Base-by-base conservation (phyloP, 2,888 invertebrate genomes). In the Dryobotodes eremita region DNA sequence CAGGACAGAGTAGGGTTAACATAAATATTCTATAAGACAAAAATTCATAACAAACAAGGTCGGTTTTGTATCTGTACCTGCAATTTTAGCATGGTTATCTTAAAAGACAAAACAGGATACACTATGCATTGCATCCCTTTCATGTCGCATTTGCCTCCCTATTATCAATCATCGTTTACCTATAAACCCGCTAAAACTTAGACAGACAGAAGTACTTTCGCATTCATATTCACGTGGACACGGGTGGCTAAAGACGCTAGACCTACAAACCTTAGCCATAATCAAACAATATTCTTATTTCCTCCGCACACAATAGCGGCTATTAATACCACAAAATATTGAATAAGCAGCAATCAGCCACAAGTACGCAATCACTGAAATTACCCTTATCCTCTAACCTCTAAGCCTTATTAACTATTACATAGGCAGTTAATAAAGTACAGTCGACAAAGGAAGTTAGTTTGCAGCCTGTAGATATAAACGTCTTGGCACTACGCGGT, bases 381-480 rank as follows among this genome's bases (percentile, higher is more conserved):
- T 91, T 91, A 82, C 82, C 82, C 61, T 77, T 91, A 90, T 90
- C 90, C 91, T 90, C 83, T 76, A 83, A 87, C 84, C 87, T 88
- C 77, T 83, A 75, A 79, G 82, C 46, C 83, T 76, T 83, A 80
- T 86, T 84, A 84, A 77, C 73, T 86, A 76, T 86, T 84, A 80
- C 84, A 84, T 73, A 57, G 87, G 31, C 53, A 78, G 76, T 85
- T 89, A 82, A 79, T 78, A 81, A 74, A 84, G 77, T 81, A 82
- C 69, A n/a, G n/a, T 69, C 57, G 3, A 59, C 36, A n/a, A 61
- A 78, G 42, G 1, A 31, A 11, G 2, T 55, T 15, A 26, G n/a
- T 50, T 3, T 13, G 4, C 3, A 57, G 26, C 20, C 2, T 31
- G 3, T 7, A 61, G 17, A 2, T 17, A 17, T 48, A 20, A 46